Conservation (phyloP, 2,113 vertebrate genomes). For the Cebus imitator region DNA sequence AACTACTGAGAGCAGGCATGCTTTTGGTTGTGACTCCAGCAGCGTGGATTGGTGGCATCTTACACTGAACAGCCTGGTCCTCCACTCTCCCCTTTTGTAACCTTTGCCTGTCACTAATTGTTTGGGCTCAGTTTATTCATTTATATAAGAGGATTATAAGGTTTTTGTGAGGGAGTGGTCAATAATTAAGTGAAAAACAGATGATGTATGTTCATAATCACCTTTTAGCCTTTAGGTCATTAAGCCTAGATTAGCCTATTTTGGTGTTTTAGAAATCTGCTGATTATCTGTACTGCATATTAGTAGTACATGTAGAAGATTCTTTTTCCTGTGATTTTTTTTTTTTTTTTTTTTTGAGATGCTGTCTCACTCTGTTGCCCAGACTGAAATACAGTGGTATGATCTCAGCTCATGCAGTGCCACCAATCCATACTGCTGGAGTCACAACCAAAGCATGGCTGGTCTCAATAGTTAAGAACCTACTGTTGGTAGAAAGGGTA, state of each 20-base stretch:
- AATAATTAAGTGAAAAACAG: neutral
- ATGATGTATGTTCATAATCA: neutral
- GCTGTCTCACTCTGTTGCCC: too few species aligned
- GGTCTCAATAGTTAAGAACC: neutral
- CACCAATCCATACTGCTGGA: neutral
- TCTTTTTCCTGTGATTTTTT: neutral
- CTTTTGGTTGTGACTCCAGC: neutral
- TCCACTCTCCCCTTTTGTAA: neutral
- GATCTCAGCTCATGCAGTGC: too few species aligned
- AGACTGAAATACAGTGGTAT: too few species aligned
- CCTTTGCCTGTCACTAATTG: neutral
- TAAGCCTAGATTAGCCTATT: neutral
- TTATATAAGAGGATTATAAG: neutral
- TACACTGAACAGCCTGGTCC: neutral
- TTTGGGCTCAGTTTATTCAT: neutral
- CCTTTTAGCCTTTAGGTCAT: neutral
- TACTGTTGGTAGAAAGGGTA: neutral
- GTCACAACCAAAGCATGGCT: neutral
- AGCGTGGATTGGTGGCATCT: neutral
- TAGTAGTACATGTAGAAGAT: neutral
- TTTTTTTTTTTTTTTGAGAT: too few species aligned
- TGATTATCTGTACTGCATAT: neutral
- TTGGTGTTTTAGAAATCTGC: neutral
- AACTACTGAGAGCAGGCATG: neutral
- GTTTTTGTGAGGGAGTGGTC: neutral